Evolutionary conservation across 53 echinoderm and acorn worm genomes (phyloP).

Genomic region (Holothuria scabra): DNA sequence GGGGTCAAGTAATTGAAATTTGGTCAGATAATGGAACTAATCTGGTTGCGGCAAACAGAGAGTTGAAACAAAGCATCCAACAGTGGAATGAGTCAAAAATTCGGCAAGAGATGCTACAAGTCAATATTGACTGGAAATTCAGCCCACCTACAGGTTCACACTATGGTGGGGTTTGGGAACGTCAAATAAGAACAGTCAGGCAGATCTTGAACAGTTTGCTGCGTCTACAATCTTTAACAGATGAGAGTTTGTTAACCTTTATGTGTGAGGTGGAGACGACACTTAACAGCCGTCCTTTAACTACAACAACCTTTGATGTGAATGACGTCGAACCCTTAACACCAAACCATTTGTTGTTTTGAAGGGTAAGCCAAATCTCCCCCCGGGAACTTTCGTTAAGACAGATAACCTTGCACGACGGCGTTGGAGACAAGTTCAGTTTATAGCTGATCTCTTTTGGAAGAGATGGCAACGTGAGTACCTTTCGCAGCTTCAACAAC

Average conservation of each 20-base stretch:
- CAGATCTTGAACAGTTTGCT: constrained; percentile 16
- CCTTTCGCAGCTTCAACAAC: constrained; percentile 2
- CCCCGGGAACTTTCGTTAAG: background rate
- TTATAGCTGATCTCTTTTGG: constrained; percentile 64
- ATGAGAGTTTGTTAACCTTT: constrained; percentile 41
- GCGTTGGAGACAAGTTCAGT: constrained; percentile 51
- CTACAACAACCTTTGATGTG: constrained; percentile 7
- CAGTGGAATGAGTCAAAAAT: constrained; percentile 36
- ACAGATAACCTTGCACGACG: background rate
- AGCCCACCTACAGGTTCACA: constrained; percentile 51
- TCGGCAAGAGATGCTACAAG: constrained; percentile 38
- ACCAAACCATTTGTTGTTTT: constrained; percentile 44
- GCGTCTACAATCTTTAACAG: constrained; percentile 23
- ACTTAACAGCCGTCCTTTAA: constrained; percentile 32
- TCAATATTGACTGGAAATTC: constrained; percentile 46
- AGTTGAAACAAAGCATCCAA: constrained; percentile 24
- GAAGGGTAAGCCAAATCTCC: constrained; percentile 15
- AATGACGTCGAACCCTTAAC: constrained; percentile 47
- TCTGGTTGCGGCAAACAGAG: constrained; percentile 49
- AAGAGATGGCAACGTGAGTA: constrained; percentile 42
- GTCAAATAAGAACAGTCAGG: constrained; percentile 32
- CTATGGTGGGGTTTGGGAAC: constrained; percentile 51
- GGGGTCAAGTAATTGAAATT: background rate
- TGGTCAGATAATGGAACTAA: constrained; percentile 60
- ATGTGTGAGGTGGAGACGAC: constrained; percentile 46